These are phyloP conservation scores for Aphidius colemani DNA, from an alignment of 2,888 invertebrate species.

Conservation along the genomic window DNA sequence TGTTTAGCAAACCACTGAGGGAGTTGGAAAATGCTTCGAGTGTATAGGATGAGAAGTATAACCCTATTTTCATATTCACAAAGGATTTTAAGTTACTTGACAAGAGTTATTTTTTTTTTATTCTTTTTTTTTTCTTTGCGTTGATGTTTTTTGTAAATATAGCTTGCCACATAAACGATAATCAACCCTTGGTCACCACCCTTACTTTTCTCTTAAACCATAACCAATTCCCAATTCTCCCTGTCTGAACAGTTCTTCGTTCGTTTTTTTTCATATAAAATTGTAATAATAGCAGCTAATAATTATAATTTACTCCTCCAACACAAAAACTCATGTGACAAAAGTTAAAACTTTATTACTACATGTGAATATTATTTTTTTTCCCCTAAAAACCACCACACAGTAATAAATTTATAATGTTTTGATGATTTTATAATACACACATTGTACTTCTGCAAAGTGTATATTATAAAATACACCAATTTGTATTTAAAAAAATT, in stretches of 20 bases:
- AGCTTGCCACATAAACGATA: slow-evolving; percentile 41
- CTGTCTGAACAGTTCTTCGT: slow-evolving; percentile 27
- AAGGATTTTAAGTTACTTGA: slow-evolving; percentile 40
- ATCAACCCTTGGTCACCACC: slow-evolving; percentile 38
- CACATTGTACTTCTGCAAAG: slow-evolving; percentile 4
- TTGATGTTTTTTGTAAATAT: slow-evolving; percentile 7
- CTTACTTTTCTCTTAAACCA: slow-evolving; percentile 32
- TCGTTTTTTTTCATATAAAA: slow-evolving; percentile 18
- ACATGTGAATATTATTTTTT: background rate
- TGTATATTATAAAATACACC: slow-evolving; percentile 8
- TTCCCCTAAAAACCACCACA: background rate
- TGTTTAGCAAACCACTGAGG: slow-evolving; percentile 17
- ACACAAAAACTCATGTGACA: slow-evolving; percentile 14
- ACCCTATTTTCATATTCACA: slow-evolving; percentile 48
- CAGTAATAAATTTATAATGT: too few relatives aligned
- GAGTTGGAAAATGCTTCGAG: slow-evolving; percentile 25
- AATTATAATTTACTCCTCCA: slow-evolving; percentile 19
- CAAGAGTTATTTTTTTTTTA: slow-evolving; percentile 30
- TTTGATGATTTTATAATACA: background rate
- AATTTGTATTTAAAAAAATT: slow-evolving; percentile 17
- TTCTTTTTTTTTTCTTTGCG: background rate
- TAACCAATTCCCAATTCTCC: slow-evolving; percentile 38
- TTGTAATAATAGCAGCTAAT: slow-evolving; percentile 40
- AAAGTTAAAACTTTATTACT: slow-evolving; percentile 19
- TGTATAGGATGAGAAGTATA: slow-evolving; percentile 26